These are phyloP conservation scores for Oasisia sp. DNA, from an alignment of 2,888 invertebrate species.

Conservation along the genomic window DNA sequence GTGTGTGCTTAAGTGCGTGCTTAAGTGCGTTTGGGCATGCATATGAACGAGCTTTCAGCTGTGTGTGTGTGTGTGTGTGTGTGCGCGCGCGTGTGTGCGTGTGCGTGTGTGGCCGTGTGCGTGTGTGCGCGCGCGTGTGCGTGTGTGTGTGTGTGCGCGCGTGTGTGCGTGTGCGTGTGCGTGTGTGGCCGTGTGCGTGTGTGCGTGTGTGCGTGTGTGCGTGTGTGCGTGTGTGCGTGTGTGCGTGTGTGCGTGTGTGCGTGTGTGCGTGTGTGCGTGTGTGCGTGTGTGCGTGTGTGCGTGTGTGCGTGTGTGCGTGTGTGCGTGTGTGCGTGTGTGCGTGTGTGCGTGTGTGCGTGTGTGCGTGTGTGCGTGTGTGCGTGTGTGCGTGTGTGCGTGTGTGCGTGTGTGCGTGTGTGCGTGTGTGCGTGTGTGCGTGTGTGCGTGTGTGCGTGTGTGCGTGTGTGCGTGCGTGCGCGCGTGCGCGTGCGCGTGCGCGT, in stretches of 20 bases:
- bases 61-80: background rate
- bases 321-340: too few species aligned
- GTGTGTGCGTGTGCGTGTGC: background rate
- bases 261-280: background rate
- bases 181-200: background rate
- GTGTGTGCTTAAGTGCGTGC: background rate
- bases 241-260: background rate
- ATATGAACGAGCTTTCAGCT: background rate
- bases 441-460: too few species aligned
- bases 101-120: background rate
- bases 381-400: too few species aligned
- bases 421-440: too few species aligned
- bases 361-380: too few species aligned
- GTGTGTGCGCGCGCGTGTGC: background rate
- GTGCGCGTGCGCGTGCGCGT: too few species aligned
- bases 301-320: too few species aligned
- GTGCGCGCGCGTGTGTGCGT: background rate
- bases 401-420: too few species aligned
- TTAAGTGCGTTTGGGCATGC: background rate
- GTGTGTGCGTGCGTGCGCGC: too few species aligned
- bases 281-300: too few species aligned
- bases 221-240: background rate
- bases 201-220: background rate
- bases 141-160: background rate
- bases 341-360: too few species aligned